Conservation (phyloP, 2,797 vertebrate genomes). For the Dendrocincla tyrannina region DNA sequence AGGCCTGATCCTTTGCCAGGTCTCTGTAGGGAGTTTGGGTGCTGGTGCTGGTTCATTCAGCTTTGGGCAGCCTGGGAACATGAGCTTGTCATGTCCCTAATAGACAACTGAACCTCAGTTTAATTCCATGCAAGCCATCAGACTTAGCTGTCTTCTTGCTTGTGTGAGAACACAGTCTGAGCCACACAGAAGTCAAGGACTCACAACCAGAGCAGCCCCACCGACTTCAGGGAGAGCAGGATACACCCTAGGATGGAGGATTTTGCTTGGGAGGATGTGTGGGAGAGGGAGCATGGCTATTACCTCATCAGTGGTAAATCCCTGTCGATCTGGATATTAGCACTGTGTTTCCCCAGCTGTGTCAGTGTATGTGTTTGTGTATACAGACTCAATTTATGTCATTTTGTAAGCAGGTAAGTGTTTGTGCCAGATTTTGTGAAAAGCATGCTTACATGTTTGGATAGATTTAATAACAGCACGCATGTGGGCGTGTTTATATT, state of each 20-base stretch:
- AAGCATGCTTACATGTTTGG: background rate
- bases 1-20: background rate
- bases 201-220: background rate
- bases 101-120: background rate
- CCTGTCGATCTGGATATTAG: background rate
- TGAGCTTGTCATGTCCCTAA: background rate
- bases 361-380: background rate
- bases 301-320: background rate
- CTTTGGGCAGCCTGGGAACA: background rate
- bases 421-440: slow-evolving; percentile 32
- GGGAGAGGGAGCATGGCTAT: background rate
- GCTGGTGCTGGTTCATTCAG: background rate
- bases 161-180: background rate
- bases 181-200: rapidly evolving
- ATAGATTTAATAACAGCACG: slow-evolving; percentile 15
- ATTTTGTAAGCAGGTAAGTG: slow-evolving; percentile 28
- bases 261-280: background rate
- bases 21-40: background rate
- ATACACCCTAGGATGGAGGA: background rate
- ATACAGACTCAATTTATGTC: slow-evolving; percentile 12
- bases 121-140: background rate
- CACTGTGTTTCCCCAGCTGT: slow-evolving; percentile 34
- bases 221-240: background rate
- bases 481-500: background rate
- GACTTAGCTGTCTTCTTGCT: background rate